Conservation (phyloP, 1,140 invertebrate genomes). For the Ganaspis sp. region DNA sequence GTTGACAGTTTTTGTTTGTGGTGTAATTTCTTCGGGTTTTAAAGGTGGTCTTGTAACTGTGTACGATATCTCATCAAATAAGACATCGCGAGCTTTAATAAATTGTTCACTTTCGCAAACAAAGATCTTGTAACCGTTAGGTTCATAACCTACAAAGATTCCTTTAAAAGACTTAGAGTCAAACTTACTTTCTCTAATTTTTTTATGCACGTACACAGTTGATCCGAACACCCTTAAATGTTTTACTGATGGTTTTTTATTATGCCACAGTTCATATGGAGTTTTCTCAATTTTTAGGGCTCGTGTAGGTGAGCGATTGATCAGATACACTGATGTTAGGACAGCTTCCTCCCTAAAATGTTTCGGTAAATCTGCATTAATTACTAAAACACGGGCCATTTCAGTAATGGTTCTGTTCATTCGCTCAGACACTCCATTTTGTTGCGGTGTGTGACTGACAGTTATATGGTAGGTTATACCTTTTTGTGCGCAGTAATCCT, state of each 20-base stretch:
- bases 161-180: constrained; percentile 47
- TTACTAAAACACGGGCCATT: background rate
- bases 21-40: background rate
- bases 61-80: constrained; percentile 69
- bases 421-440: constrained; percentile 62
- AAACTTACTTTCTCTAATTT: constrained; percentile 66
- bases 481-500: constrained; percentile 35
- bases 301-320: background rate
- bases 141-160: too few species aligned
- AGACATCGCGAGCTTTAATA: constrained; percentile 66
- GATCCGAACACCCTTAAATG: constrained; percentile 74
- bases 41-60: constrained; percentile 53
- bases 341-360: background rate
- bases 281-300: background rate
- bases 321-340: background rate
- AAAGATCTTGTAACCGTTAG: too few species aligned
- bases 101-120: constrained; percentile 51
- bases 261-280: constrained; percentile 55
- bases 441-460: constrained; percentile 68
- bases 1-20: too few species aligned
- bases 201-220: constrained; percentile 67
- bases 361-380: background rate
- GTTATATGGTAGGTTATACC: constrained; percentile 57
- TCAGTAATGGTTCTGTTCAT: background rate
- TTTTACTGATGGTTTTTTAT: constrained; percentile 63